phyloP scores from a whole-genome alignment of 1,140 invertebrate genomes.

The Drosophila novamexicana region DNA sequence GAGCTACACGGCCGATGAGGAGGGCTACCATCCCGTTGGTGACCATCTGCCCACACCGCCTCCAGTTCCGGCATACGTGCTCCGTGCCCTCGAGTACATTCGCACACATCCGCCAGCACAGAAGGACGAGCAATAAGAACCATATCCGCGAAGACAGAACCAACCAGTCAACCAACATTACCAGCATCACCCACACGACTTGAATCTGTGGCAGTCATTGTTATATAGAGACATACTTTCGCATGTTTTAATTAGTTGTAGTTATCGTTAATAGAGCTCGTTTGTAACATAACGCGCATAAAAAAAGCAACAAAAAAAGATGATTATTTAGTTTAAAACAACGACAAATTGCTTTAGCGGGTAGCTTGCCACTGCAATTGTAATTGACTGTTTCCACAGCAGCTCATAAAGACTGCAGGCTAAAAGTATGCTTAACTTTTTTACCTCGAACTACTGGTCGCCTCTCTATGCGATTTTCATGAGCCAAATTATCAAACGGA shows the following conservation, averaged over 20 bases:
- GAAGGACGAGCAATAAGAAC: slow-evolving; percentile 67
- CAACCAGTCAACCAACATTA: slow-evolving; percentile 31
- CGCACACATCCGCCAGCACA: slow-evolving; percentile 84
- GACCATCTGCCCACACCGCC: slow-evolving; percentile 86
- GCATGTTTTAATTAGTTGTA: slow-evolving; percentile 61
- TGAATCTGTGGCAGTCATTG: slow-evolving; percentile 63
- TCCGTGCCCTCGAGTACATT: slow-evolving; percentile 85
- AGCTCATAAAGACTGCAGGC: background rate
- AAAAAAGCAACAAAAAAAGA: slow-evolving; percentile 5
- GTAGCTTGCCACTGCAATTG: background rate
- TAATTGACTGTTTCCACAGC: background rate
- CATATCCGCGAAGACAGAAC: slow-evolving; percentile 12
- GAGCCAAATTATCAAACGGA: background rate
- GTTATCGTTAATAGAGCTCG: slow-evolving; percentile 72
- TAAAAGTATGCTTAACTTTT: background rate
- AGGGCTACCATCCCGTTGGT: slow-evolving; percentile 86
- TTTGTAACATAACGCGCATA: slow-evolving; percentile 29
- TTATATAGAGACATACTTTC: slow-evolving; percentile 66
- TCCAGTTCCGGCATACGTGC: slow-evolving; percentile 79
- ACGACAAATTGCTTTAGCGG: background rate
- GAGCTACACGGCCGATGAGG: slow-evolving; percentile 88
- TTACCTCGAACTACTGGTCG: background rate
- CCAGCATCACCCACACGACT: slow-evolving; percentile 17
- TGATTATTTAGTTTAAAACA: background rate
- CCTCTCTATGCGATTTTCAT: background rate